Evolutionary conservation across 2,113 vertebrate species (phyloP).

Genomic region (Aegithalos caudatus): DNA sequence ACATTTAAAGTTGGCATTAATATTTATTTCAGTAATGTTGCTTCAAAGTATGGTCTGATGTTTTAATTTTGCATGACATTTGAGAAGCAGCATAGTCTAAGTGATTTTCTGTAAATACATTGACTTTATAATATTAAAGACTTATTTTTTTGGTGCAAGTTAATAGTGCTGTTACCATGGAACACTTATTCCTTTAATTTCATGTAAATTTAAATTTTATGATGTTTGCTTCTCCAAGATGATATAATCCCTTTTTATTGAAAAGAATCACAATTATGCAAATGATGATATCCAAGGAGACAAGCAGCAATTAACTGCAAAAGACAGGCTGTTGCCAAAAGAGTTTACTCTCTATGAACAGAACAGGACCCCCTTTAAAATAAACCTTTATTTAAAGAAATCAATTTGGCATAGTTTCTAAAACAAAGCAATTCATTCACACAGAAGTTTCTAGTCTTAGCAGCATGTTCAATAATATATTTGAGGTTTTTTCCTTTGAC

Average conservation of each 20-base stretch:
- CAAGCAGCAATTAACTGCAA: conserved; percentile 75
- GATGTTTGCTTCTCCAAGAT: conserved; percentile 75
- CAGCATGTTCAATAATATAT: conserved; percentile 14
- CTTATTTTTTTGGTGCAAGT: conserved; percentile 67
- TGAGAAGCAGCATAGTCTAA: conserved; percentile 51
- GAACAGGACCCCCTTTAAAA: conserved; percentile 68
- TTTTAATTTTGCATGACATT: conserved; percentile 72
- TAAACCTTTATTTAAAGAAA: conserved; percentile 70
- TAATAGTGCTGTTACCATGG: conserved; percentile 69
- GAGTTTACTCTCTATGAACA: conserved; percentile 63
- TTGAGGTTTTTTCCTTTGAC: neutral
- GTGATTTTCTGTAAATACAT: conserved; percentile 61
- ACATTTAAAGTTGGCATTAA: conserved; percentile 44
- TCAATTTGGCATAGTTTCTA: conserved; percentile 60
- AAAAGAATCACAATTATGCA: conserved; percentile 76
- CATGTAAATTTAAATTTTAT: conserved; percentile 75
- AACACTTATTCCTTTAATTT: conserved; percentile 76
- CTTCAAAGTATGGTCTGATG: conserved; percentile 60
- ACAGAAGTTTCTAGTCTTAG: conserved; percentile 38
- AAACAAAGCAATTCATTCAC: conserved; percentile 41
- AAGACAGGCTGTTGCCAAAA: conserved; percentile 67
- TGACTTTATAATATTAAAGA: conserved; percentile 65
- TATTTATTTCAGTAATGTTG: conserved; percentile 44
- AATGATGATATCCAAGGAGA: conserved; percentile 74
- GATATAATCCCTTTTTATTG: conserved; percentile 75